Evolutionary conservation across 64 coral and sea anemone species (phyloP), one percentile per base, ranked within the genome.

Genomic region (Orbicella faveolata): DNA sequence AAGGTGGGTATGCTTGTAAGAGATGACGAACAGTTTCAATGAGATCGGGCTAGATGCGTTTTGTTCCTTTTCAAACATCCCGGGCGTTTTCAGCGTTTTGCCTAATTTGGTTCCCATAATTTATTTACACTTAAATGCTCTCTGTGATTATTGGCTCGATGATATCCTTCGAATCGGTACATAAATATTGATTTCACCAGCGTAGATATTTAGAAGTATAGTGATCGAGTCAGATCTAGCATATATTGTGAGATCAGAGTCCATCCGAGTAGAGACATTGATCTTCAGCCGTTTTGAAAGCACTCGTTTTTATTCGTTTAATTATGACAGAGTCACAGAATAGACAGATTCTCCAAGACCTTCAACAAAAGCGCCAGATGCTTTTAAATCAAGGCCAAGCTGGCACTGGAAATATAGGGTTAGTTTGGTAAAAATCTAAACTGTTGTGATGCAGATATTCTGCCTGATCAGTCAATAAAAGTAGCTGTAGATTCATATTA

Each of bases 361-460:
- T 96, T 25, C 91, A 93, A 69, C 89, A 96, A 90, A 96, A 94
- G 54, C 86, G 92, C 19, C 92, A 93, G 67, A 90, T 96, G 84
- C 63, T 94, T 78, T 69, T 96, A 10, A 96, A 88, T 76, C 92
- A 94, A 81, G 92, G 93, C 59, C 83, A 81, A 62, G 83, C 81
- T 33, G 52, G 51, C 5, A 2, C n/a, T 20, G 74, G 63, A 52
- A 82, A 65, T 64, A 5, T 64, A 25, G 63, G 65, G 82, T 85
- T 11, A 72, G 64, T 15, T 1, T 64, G 15, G 3, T 21, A 67
- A 17, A 67, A 67, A n/a, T 67, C 15, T 63, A 63, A 16, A 17
- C 6, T 18, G 17, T 66, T 66, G 39, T 41, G 39, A 41, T 30
- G 30, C 30, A 30, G 30, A 30, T 41, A 41, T 41, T 41, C 39